Evolutionary conservation across 2,888 invertebrate species (phyloP), one percentile per base, ranked within the genome.

Genomic region (Conus canariensis): DNA sequence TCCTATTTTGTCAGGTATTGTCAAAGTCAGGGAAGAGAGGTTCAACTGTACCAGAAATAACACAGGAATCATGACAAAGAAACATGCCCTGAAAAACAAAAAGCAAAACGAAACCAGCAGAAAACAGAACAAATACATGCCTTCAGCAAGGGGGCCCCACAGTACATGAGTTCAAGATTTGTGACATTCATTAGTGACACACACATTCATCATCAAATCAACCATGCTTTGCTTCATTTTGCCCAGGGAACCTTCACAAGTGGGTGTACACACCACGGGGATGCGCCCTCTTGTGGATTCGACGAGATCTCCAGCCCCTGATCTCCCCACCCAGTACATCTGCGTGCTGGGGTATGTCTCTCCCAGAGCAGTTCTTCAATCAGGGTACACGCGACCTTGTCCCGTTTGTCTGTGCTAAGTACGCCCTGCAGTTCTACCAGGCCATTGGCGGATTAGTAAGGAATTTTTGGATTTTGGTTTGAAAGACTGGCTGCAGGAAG

Each of bases 171-270:
- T 45, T 45, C 4, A 45, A 45, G 45, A 45, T 45, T 1, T 45
- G 45, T 4, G 45, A 45, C 45, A 4, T 45, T 45, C 45, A 45
- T 45, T 45, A 45, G 45, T 45, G 45, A 45, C 45, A 45, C 4
- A 45, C 45, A 45, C 45, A 45, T 45, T 45, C 45, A 45, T 45
- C 3, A 45, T 45, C 45, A 45, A 45, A 45, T 45, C 45, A 45
- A 30, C 30, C 1, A 45, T 45, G 3, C 45, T 45, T 45, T 45
- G 45, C 3, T 1, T 45, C 45, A 45, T 64, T 64, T 64, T 16
- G 10, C 16, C 64, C 89, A 95, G 95, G 95, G 19, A 96, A 95
- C 89, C 89, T 95, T 0, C 95, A 96, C 92, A 96, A 96, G 91
- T 96, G 96, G 96, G 88, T 92, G 82, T 96, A 92, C 91, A 91